Evolutionary conservation across 64 coral and sea anemone genomes (phyloP).

Genomic region (Stichodactyla helianthus): DNA sequence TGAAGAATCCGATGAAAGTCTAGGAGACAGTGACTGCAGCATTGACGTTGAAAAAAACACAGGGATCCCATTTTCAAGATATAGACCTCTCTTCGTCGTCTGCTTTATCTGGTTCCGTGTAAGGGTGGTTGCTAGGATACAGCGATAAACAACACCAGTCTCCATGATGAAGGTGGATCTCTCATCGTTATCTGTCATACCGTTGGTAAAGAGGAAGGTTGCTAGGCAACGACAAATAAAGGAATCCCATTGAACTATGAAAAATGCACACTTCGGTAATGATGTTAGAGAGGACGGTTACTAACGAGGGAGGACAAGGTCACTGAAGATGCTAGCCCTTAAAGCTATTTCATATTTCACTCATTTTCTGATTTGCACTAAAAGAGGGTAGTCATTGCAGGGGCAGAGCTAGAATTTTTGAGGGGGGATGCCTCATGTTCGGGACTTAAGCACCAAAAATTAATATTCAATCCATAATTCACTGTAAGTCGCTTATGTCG

Average conservation of each 20-base stretch:
- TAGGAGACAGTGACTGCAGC: background rate
- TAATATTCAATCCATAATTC: no score
- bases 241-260: no score
- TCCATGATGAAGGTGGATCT: no score
- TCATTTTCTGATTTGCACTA: no score
- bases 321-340: background rate
- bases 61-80: background rate
- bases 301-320: background rate
- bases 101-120: background rate
- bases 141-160: background rate
- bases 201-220: no score
- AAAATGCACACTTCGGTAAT: background rate
- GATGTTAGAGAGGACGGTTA: background rate
- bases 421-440: no score
- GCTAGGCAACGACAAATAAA: no score
- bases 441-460: no score
- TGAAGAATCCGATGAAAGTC: constrained; percentile 23
- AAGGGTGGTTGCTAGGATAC: background rate
- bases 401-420: no score
- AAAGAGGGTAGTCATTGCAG: no score
- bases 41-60: background rate
- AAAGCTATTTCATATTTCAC: background rate
- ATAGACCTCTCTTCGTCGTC: background rate
- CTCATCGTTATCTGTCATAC: no score
- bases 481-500: no score